Evolutionary conservation across 2,888 invertebrate species (phyloP), one percentile per base, ranked within the genome.

Genomic region (Caenorhabditis sp.): DNA sequence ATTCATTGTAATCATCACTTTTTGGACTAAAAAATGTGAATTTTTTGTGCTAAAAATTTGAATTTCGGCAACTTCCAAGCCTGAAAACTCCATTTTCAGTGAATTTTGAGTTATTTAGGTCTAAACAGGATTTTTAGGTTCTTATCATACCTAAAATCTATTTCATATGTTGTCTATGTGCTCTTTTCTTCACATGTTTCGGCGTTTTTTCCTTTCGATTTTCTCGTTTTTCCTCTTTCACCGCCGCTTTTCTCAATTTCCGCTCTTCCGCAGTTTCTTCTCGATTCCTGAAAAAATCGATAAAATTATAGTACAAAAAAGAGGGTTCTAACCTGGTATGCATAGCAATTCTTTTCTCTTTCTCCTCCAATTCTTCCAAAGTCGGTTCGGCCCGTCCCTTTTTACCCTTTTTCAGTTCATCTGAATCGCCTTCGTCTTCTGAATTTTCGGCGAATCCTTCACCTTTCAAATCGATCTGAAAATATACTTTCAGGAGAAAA

Each of bases 161-260:
- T 63, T 78, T 81, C 80, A 81, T 84, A 60, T 84, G 84, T 60
- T 78, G 62, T 56, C 84, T 80, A 57, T 94, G 94, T 87, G 93
- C 92, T 78, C 93, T 91, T 87, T 95, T 97, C 88, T 97, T 97
- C 0, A 95, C 89, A 88, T 96, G 94, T 88, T 97, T 97, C 84
- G 95, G 95, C 0, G 93, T 91, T 91, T 97, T 97, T 0, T 90
- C 91, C 52, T 94, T 93, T 59, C 96, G 91, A 86, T 93, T 94
- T 81, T 95, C 95, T 0, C 95, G 93, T 86, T 94, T 92, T 62
- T 92, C 93, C 62, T 94, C 93, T 89, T 95, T 96, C 0, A 95
- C 91, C 0, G 92, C 92, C 84, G 94, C 93, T 87, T 97, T 97
- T 36, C 97, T 91, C 5, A 59, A 63, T 54, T 78, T 83, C 20